Base-by-base conservation (phyloP, 2,888 invertebrate genomes). In the Pilophorus perplexus region DNA sequence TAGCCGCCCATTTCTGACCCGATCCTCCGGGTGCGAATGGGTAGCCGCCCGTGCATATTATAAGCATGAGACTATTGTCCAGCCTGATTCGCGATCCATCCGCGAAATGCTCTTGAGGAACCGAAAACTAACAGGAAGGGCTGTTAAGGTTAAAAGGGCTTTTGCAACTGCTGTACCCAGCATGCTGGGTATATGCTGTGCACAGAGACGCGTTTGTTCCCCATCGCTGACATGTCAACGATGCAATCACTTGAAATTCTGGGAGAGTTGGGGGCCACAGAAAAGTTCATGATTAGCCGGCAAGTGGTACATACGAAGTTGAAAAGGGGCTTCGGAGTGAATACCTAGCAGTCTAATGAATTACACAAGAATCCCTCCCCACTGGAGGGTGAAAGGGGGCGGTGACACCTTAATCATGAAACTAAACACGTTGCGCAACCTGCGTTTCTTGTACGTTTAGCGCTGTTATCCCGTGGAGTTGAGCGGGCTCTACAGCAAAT, bases 341-440 rank as follows among this genome's bases (percentile, higher is more conserved):
- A 52, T 52, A 52, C 52, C 28, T 52, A 52, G 52, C 12, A 28
- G 52, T 28, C 28, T 28, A 52, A 52, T 52, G 52, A 52, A 52
- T 52, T 52, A 52, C 18, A 52, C 28, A 25, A 23, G 23, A 8
- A 46, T 23, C 46, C 23, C 46, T 23, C 46, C 44, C 46, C 46
- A 12, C 2, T 1, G 23, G 5, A 22, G 23, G 2, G n/a, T 14
- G 3, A 12, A 12, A 2, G 46, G 25, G 46, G 46, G 23, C 25
- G 22, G 46, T 46, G 25, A 46, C 46, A 46, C 46, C 46, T 46
- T 46, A 46, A 46, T 46, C 46, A 46, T 46, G 46, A 46, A 46
- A 46, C 46, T 46, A 46, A 46, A 46, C 46, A 46, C 46, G 46
- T 46, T 46, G 25, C 46, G 46, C 46, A 46, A 46, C 46, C 25